A percentile compares a stretch with the other conserved stretches of the same genome.
Evolutionary conservation across 2,113 vertebrate species (phyloP).

Genomic region (Sander vitreus): DNA sequence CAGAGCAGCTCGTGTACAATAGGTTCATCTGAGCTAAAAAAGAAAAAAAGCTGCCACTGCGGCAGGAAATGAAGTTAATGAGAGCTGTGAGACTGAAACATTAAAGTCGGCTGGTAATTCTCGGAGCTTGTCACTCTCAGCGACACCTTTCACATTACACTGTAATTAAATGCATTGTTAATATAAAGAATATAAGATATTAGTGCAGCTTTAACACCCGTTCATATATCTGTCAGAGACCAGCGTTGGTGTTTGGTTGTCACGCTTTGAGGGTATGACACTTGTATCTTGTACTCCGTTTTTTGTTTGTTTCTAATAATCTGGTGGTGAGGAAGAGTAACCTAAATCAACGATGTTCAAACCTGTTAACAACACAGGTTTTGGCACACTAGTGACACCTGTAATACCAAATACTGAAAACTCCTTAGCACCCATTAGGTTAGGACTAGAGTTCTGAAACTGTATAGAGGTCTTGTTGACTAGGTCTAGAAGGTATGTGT

Average conservation of each 20-base stretch:
- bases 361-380: no score
- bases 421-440: no score
- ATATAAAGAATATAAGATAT: neutral
- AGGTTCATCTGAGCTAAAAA: no score
- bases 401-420: no score
- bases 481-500: no score
- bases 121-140: neutral
- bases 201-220: neutral
- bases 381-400: no score
- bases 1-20: no score
- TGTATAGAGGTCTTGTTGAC: no score
- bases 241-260: neutral
- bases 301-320: neutral
- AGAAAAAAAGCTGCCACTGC: rapidly evolving
- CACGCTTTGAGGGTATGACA: neutral
- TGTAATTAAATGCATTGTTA: neutral
- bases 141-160: neutral
- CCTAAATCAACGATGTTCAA: neutral
- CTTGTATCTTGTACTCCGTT: neutral
- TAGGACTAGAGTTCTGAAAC: no score
- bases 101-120: neutral
- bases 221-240: neutral
- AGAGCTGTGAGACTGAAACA: neutral
- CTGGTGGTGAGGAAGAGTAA: neutral
- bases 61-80: no score